Percentiles rank a stretch among this genome's conserved stretches.
Evolutionary conservation across 2,113 vertebrate species (phyloP).

Genomic region (Hemibagrus wyckioides): DNA sequence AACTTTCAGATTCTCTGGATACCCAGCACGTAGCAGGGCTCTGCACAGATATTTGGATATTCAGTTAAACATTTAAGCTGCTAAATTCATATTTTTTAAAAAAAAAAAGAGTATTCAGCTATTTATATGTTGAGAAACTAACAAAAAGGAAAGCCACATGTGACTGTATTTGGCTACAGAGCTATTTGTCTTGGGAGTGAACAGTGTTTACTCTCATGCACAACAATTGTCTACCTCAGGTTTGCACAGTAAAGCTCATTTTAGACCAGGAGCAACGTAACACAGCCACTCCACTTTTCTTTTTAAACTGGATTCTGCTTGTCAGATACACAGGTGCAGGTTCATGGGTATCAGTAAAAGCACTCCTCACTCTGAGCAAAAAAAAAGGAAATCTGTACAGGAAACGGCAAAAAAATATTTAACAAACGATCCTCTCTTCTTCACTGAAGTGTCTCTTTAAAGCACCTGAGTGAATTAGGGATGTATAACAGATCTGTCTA

Average conservation of each 20-base stretch:
- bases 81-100: not conserved
- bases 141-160: not conserved
- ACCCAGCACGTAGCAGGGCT: not conserved
- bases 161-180: not conserved
- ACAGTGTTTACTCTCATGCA: not conserved
- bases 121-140: not conserved
- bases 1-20: not conserved
- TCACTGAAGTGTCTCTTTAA: not conserved
- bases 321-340: not conserved
- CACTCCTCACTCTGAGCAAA: not conserved
- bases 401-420: not conserved
- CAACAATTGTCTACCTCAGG: not conserved
- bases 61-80: not conserved
- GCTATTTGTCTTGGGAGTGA: not conserved
- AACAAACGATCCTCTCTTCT: not conserved
- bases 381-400: not conserved
- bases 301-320: not conserved
- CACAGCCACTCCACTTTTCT: not conserved
- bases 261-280: not conserved
- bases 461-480: too few relatives aligned
- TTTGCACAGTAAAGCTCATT: not conserved
- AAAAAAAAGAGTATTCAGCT: not conserved
- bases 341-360: not conserved
- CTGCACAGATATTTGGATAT: not conserved
- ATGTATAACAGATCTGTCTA: not conserved